Conservation (phyloP, 2,113 vertebrate species). For the Abramis brama region DNA sequence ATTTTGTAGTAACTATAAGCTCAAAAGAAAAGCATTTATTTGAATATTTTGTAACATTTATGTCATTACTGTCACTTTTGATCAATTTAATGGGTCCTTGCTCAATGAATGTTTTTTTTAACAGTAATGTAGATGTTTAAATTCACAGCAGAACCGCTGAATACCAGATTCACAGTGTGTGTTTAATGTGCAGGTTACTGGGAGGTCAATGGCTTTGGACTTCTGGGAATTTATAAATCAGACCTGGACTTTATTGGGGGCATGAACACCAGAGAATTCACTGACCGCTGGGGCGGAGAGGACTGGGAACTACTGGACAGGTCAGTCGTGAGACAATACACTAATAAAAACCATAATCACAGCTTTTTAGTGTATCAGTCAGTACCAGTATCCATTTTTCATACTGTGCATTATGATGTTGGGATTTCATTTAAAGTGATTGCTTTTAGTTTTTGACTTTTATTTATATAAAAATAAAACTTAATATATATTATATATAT, state of each 20-base stretch:
- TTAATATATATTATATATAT: background rate
- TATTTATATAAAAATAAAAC: background rate
- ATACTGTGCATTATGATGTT: background rate
- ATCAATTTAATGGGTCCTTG: no score
- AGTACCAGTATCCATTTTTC: background rate
- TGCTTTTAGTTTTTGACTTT: background rate
- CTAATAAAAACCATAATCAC: background rate
- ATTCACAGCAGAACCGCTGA: no score
- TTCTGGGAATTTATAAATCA: conserved; percentile 96
- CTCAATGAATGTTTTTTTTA: no score
- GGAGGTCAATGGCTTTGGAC: conserved; percentile 96
- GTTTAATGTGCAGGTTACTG: conserved; percentile 83
- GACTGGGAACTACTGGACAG: conserved; percentile 98
- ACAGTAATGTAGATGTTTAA: no score
- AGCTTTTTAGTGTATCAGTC: background rate
- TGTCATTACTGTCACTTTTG: no score
- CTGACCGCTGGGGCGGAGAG: conserved; percentile 93
- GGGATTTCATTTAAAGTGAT: background rate
- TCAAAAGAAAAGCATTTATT: no score
- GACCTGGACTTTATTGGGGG: conserved; percentile 89
- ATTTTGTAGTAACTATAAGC: no score
- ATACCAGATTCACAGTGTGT: background rate
- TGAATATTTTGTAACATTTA: no score
- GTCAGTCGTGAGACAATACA: conserved; percentile 66
- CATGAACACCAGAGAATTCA: conserved; percentile 94